Evolutionary conservation across 2,888 invertebrate genomes (phyloP).

Genomic region (Chrysotoxum bicinctum): DNA sequence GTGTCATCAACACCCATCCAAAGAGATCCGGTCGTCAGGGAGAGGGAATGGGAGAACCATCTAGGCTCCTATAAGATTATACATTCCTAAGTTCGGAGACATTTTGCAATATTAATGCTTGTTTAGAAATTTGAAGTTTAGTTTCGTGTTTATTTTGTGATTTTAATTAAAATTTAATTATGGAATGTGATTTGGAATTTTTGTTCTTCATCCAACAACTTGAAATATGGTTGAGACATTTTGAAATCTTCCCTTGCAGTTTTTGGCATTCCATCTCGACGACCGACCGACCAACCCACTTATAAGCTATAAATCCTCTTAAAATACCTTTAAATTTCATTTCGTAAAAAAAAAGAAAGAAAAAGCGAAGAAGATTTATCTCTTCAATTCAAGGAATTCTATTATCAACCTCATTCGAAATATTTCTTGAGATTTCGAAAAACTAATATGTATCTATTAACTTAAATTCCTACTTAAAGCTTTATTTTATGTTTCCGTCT

Average conservation of each 20-base stretch:
- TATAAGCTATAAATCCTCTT: slow-evolving; percentile 8
- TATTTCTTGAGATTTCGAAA: slow-evolving; percentile 5
- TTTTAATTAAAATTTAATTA: slow-evolving; percentile 17
- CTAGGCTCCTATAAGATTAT: background rate
- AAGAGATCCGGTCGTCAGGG: background rate
- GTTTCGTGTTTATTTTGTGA: background rate
- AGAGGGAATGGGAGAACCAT: background rate
- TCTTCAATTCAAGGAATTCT: slow-evolving; percentile 12
- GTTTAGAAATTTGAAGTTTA: slow-evolving; percentile 16
- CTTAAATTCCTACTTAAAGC: slow-evolving; percentile 15
- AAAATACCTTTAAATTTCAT: slow-evolving; percentile 24
- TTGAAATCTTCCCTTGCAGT: background rate
- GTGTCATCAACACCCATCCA: background rate
- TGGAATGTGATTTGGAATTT: background rate
- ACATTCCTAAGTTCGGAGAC: slow-evolving; percentile 15
- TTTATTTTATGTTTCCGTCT: slow-evolving; percentile 31
- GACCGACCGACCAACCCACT: background rate
- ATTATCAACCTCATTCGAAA: slow-evolving; percentile 27
- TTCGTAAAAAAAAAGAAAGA: background rate
- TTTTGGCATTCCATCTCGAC: background rate
- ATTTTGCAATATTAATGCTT: slow-evolving; percentile 19
- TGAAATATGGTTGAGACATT: background rate
- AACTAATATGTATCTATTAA: slow-evolving; percentile 16
- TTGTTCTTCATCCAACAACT: background rate
- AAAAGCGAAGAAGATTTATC: slow-evolving; percentile 5